Percentiles rank a stretch among this genome's conserved stretches.
Conservation (phyloP, 2,888 invertebrate species). For the Drymonia ruficornis region DNA sequence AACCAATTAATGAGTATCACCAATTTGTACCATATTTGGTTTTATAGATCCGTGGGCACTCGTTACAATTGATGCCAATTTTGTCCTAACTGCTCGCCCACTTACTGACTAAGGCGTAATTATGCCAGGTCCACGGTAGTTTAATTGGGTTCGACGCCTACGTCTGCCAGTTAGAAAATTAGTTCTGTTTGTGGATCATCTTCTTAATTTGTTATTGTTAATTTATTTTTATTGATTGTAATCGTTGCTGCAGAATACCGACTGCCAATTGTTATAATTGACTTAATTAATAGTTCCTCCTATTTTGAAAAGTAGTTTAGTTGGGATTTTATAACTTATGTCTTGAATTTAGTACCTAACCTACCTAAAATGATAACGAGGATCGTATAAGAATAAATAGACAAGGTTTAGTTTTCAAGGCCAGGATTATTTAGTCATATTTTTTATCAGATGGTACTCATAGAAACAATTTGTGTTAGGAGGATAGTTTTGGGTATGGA, state of each 20-base stretch:
- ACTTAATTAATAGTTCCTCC: too few species aligned
- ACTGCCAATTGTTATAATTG: too few species aligned
- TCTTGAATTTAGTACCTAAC: too few species aligned
- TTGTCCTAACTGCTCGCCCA: slow-evolving; percentile 48
- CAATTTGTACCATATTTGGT: slow-evolving; percentile 56
- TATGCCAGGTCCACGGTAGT: slow-evolving; percentile 15
- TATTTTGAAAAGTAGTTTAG: too few species aligned
- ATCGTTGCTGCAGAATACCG: not conserved
- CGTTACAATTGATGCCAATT: slow-evolving; percentile 45
- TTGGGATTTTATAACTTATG: too few species aligned
- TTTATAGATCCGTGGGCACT: slow-evolving; percentile 43
- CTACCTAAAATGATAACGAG: too few species aligned
- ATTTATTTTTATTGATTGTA: not conserved
- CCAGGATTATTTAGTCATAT: too few species aligned
- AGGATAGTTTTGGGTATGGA: too few species aligned
- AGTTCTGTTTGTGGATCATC: not conserved
- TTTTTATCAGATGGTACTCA: too few species aligned
- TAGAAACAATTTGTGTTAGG: too few species aligned
- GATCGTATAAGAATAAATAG: too few species aligned
- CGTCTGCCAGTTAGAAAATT: not conserved
- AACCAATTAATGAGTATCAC: slow-evolving; percentile 54
- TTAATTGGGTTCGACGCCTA: not conserved
- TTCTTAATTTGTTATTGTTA: not conserved
- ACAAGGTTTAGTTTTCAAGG: too few species aligned
- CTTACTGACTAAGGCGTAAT: slow-evolving; percentile 32